Base-by-base conservation (phyloP, 64 coral and sea anemone species). In the Cladopsammia gracilis region DNA sequence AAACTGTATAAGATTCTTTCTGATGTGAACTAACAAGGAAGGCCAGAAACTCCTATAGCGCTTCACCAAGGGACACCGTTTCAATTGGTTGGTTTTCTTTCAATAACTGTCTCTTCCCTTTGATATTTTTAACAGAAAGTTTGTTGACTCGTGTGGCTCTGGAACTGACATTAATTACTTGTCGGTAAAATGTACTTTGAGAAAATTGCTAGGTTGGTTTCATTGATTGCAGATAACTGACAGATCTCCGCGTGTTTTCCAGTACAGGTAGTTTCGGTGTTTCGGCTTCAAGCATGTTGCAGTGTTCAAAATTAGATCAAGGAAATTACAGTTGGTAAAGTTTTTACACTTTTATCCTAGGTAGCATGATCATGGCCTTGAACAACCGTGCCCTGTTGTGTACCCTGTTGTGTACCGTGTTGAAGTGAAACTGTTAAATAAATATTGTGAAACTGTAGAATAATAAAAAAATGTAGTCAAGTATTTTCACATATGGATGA, bases 121-220 rank as follows among this genome's bases (percentile, higher is more conserved):
- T 81, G 6, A 92, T 70, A 75, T 62, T 85, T 85, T 85, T 83
- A 3, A 92, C 34, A 6, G 79, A 16, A 57, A 92, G 79, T 74
- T 92, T 76, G 79, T 92, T 92, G 24, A 92, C 79, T 64, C 68
- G 82, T 18, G 79, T 74, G 20, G 90, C 90, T 8, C 72, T 23
- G 24, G 45, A 12, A 43, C 83, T 80, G 6, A 92, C 69, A 26
- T 48, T 56, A 60, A 26, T 48, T 56, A 60, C 26, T 15, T 16
- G n/a, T 75, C 16, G 79, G 80, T 43, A 92, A 43, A 75, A 92
- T 92, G 70, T 92, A 92, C 50, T 61, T 26, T 12, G 90, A 74
- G 61, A 92, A 92, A 3, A 4, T 18, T 53, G 57, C 64, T 88
- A 22, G 8, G 74, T 6, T 14, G 58, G 58, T 19, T 69, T 34